A percentile compares a stretch with the other conserved stretches of the same genome.
Conservation (phyloP, 1,140 invertebrate species). For the Pachyrhynchus sulphureomaculatus region DNA sequence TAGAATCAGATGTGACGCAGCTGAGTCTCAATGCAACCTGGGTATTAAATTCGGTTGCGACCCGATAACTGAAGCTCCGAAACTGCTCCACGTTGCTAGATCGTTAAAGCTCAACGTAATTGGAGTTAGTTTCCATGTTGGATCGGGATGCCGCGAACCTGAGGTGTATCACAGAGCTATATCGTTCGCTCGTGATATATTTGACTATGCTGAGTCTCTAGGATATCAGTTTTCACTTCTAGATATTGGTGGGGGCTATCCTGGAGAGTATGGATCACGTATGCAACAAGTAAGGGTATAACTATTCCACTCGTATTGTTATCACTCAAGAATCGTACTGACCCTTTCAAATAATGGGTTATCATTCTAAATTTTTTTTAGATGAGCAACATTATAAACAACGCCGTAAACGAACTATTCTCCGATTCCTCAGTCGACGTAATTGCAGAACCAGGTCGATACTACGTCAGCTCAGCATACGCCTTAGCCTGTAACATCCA, state of each 20-base stretch:
- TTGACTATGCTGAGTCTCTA: slow-evolving; percentile 65
- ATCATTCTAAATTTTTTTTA: too few species aligned
- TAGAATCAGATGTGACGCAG: slow-evolving; percentile 89
- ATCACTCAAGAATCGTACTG: background rate
- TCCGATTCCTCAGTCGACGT: slow-evolving; percentile 74
- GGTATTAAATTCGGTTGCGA: slow-evolving; percentile 97
- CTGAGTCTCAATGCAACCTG: slow-evolving; percentile 82
- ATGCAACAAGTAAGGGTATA: slow-evolving; percentile 65
- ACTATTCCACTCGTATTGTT: background rate
- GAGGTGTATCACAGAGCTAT: slow-evolving; percentile 79
- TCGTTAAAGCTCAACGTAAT: slow-evolving; percentile 73
- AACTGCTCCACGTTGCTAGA: slow-evolving; percentile 75
- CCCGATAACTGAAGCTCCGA: slow-evolving; percentile 72
- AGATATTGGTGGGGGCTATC: slow-evolving; percentile 87
- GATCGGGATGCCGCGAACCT: slow-evolving; percentile 79
- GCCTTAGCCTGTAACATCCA: slow-evolving; percentile 87
- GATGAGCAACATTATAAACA: slow-evolving; percentile 74
- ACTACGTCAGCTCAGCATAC: slow-evolving; percentile 91
- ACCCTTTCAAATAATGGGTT: background rate
- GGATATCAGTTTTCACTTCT: slow-evolving; percentile 74
- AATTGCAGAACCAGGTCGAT: slow-evolving; percentile 96
- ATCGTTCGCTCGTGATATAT: slow-evolving; percentile 65
- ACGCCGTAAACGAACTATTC: slow-evolving; percentile 81
- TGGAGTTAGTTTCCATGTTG: slow-evolving; percentile 88
- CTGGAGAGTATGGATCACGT: slow-evolving; percentile 66